Percentiles rank a stretch among this genome's conserved stretches.
phyloP scores from a whole-genome alignment of 2,888 invertebrate genomes.

The Zhuqinia jingwanae region DNA sequence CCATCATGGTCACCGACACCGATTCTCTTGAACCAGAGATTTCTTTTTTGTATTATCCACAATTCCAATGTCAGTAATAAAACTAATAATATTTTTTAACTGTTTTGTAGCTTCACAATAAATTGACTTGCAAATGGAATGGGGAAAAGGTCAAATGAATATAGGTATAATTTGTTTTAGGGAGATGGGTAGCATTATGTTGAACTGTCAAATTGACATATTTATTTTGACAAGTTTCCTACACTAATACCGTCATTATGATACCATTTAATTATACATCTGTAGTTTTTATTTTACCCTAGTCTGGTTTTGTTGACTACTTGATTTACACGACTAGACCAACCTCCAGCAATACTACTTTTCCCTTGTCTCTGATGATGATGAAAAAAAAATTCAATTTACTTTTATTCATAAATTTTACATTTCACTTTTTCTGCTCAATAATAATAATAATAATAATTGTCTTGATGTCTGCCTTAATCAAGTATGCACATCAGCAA shows the following conservation, averaged over 20 bases:
- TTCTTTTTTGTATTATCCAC: no score
- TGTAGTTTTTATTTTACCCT: not conserved
- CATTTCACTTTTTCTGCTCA: not conserved
- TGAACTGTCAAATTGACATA: conserved; percentile 6
- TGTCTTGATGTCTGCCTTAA: not conserved
- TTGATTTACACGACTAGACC: not conserved
- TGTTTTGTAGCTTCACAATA: no score
- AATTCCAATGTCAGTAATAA: not conserved
- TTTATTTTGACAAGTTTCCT: conserved; percentile 32
- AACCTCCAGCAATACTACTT: not conserved
- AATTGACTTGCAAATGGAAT: not conserved
- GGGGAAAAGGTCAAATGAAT: conserved; percentile 16
- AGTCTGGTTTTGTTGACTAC: not conserved
- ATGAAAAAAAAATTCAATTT: no score
- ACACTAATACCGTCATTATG: not conserved
- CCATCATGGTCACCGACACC: no score
- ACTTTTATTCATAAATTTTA: not conserved
- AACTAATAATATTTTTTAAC: no score
- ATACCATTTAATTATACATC: conserved; percentile 9
- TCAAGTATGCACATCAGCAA: not conserved
- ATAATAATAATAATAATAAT: no score
- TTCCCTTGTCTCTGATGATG: not conserved
- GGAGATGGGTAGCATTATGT: not conserved
- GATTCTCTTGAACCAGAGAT: no score
- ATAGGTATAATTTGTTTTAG: not conserved